These are phyloP conservation scores for Lasaia peninsularis DNA, from an alignment of 1,140 invertebrate species.

Conservation along the genomic window DNA sequence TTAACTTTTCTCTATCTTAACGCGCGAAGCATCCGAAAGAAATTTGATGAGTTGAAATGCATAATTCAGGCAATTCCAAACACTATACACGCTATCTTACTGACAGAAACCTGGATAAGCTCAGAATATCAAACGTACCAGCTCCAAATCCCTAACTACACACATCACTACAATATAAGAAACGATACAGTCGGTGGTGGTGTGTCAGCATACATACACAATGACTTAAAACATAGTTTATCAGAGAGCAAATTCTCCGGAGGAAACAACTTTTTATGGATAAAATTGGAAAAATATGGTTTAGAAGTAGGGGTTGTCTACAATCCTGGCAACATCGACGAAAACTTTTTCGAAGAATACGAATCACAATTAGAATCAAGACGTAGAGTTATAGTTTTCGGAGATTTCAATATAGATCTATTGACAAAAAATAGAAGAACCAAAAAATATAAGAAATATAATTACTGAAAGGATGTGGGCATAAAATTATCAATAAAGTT, in stretches of 20 bases:
- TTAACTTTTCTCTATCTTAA: slow-evolving; percentile 15
- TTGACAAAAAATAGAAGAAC: too few relatives aligned
- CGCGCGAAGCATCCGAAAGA: neutral
- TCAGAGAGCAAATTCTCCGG: slow-evolving; percentile 5
- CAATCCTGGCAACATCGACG: slow-evolving; percentile 13
- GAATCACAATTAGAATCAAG: too few relatives aligned
- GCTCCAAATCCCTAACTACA: slow-evolving; percentile 14
- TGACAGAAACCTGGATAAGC: slow-evolving; percentile 20
- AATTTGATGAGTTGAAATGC: slow-evolving; percentile 17
- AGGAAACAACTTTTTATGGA: slow-evolving; percentile 21
- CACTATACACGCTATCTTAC: slow-evolving; percentile 12
- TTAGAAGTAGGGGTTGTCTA: slow-evolving; percentile 20
- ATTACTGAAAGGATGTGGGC: too few relatives aligned
- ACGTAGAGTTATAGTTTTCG: too few relatives aligned
- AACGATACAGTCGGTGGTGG: slow-evolving; percentile 14
- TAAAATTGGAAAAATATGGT: slow-evolving; percentile 17
- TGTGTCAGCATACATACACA: slow-evolving; percentile 15
- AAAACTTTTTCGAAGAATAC: slow-evolving; percentile 14
- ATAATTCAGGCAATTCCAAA: slow-evolving; percentile 7
- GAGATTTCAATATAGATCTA: too few relatives aligned
- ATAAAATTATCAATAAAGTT: too few relatives aligned
- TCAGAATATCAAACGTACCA: slow-evolving; percentile 6
- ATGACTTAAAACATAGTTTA: slow-evolving; percentile 14
- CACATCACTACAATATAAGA: slow-evolving; percentile 15
- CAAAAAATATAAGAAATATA: too few relatives aligned